Evolutionary conservation across 2,797 vertebrate species (phyloP).

Genomic region (Etheostoma perlongum): DNA sequence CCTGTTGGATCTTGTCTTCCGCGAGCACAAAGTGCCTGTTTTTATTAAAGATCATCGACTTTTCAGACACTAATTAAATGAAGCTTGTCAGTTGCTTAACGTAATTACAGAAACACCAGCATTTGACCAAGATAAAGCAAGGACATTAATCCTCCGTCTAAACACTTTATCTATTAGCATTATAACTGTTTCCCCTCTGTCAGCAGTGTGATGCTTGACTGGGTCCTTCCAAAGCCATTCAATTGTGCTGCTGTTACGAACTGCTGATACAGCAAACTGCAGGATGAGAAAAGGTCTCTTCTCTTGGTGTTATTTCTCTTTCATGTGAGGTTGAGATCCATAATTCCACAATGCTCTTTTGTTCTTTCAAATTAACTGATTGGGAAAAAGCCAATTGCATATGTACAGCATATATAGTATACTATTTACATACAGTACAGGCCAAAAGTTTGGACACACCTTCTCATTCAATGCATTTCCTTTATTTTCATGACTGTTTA

Average conservation of each 20-base stretch:
- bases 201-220: constrained; percentile 74
- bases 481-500: too few relatives aligned
- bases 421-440: too few relatives aligned
- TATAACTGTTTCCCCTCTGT: constrained; percentile 64
- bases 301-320: constrained; percentile 44
- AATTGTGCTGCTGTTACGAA: constrained; percentile 49
- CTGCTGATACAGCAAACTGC: constrained; percentile 69
- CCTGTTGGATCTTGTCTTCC: not conserved
- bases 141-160: constrained; percentile 76
- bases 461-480: too few relatives aligned
- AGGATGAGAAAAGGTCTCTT: constrained; percentile 61
- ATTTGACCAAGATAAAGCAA: constrained; percentile 67
- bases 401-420: too few relatives aligned
- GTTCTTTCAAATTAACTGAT: constrained; percentile 20
- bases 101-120: constrained; percentile 13
- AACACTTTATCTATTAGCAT: constrained; percentile 67
- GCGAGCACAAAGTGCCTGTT: constrained; percentile 10
- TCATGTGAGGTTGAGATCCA: constrained; percentile 41
- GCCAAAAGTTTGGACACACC: too few relatives aligned
- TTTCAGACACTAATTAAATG: constrained; percentile 40
- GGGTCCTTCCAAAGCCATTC: constrained; percentile 65
- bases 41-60: constrained; percentile 5
- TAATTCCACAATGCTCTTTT: constrained; percentile 1
- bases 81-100: constrained; percentile 26
- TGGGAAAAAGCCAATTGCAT: not conserved